Conservation (phyloP, 2,888 invertebrate species). For the Crossocerus cetratus region DNA sequence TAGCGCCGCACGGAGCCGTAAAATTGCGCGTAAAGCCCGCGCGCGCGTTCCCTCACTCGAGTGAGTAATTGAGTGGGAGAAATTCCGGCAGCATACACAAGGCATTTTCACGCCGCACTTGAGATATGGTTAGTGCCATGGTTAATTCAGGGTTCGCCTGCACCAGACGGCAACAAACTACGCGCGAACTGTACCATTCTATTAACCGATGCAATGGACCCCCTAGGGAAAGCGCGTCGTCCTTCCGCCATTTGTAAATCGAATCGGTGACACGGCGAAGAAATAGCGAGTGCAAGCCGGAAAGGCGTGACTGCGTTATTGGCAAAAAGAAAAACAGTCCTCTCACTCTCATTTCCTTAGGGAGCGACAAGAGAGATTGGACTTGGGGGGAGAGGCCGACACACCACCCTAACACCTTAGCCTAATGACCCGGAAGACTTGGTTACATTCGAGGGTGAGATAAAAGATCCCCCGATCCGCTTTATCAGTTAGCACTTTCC, state of each 20-base stretch:
- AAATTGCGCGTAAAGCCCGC: too few relatives aligned
- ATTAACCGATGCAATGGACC: background rate
- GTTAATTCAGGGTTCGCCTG: too few relatives aligned
- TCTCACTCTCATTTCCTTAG: conserved; percentile 51
- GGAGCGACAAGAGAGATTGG: conserved; percentile 48
- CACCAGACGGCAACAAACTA: too few relatives aligned
- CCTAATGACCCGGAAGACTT: conserved; percentile 50
- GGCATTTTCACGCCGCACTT: too few relatives aligned
- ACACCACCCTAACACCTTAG: conserved; percentile 45
- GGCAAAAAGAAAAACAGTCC: conserved; percentile 33
- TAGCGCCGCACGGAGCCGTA: background rate
- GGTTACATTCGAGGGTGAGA: conserved; percentile 33
- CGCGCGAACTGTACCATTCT: too few relatives aligned
- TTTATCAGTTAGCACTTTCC: conserved; percentile 33
- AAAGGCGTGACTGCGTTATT: conserved; percentile 19
- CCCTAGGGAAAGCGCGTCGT: conserved; percentile 7
- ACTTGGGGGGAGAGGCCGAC: conserved; percentile 37
- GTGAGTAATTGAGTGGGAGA: background rate
- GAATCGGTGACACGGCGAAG: background rate
- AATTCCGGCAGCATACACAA: too few relatives aligned
- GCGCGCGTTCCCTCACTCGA: too few relatives aligned
- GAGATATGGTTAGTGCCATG: too few relatives aligned
- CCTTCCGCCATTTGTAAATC: background rate
- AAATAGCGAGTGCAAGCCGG: background rate
- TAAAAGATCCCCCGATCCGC: conserved; percentile 16